Evolutionary conservation across 2,797 vertebrate genomes (phyloP).

Genomic region (Percopsis omiscomaycus): DNA sequence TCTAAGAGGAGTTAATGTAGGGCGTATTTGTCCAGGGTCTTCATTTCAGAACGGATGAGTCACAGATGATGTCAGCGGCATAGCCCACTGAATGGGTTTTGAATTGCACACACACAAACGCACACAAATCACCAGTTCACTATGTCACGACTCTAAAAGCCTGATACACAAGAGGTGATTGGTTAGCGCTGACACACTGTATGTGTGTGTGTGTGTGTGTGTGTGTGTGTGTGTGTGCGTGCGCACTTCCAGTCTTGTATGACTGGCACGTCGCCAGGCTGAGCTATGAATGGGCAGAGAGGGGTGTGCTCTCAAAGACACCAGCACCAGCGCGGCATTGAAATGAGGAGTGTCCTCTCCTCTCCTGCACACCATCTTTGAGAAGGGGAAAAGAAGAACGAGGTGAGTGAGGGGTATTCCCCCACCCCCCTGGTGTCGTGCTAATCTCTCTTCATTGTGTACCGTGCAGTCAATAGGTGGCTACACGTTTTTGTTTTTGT

Average conservation of each 20-base stretch:
- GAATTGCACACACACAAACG: too few species aligned
- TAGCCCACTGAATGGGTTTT: background rate
- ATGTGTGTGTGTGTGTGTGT: background rate
- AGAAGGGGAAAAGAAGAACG: conserved; percentile 45
- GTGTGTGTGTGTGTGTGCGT: conserved; percentile 5
- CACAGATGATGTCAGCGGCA: conserved; percentile 52
- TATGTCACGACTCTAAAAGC: background rate
- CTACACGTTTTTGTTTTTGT: conserved; percentile 24
- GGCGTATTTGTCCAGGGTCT: conserved; percentile 26
- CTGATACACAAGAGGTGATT: conserved; percentile 24
- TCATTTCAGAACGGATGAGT: conserved; percentile 54
- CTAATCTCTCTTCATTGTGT: conserved; percentile 33
- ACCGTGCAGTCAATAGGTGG: conserved; percentile 12
- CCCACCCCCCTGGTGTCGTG: conserved; percentile 37
- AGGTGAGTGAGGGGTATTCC: conserved; percentile 52
- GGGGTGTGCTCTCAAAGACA: conserved; percentile 66
- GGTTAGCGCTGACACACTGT: conserved; percentile 21
- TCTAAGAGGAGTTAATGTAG: conserved; percentile 8
- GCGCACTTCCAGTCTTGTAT: conserved; percentile 19
- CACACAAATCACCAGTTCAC: background rate
- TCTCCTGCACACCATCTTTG: conserved; percentile 56
- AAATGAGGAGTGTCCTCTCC: conserved; percentile 63
- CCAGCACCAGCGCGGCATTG: conserved; percentile 55
- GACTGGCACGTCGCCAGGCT: conserved; percentile 49
- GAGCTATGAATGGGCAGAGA: conserved; percentile 74